These are phyloP conservation scores for Bergia puertoricense DNA, from an alignment of 92 coral and sea anemone genomes.

Conservation along the genomic window DNA sequence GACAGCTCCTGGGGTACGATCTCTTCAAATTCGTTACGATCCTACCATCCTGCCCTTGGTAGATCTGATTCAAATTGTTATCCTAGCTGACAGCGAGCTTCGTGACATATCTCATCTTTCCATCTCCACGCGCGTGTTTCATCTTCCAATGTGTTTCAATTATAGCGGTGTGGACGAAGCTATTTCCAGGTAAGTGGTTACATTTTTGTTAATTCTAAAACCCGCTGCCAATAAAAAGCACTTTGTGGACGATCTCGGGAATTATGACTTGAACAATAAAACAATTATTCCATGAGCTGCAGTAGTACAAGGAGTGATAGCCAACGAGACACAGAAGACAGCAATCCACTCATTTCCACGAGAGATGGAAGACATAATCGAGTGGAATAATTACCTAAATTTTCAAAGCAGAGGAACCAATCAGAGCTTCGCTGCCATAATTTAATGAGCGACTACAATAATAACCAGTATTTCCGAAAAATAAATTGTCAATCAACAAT, in stretches of 20 bases:
- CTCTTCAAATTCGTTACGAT: conserved; percentile 66
- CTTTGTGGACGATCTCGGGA: not conserved
- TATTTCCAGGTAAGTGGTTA: conserved; percentile 30
- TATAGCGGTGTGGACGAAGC: conserved; percentile 67
- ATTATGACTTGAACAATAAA: too few relatives aligned
- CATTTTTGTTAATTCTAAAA: too few relatives aligned
- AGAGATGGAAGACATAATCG: not conserved
- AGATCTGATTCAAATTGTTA: conserved; percentile 45
- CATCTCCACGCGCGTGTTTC: conserved; percentile 55
- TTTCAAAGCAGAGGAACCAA: too few relatives aligned
- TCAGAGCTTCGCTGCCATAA: too few relatives aligned
- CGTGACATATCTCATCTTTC: conserved; percentile 52
- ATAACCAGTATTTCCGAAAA: too few relatives aligned
- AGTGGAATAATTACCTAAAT: not conserved
- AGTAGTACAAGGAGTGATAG: not conserved
- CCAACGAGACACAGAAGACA: not conserved
- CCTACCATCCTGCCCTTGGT: conserved; percentile 51
- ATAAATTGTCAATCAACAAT: not conserved
- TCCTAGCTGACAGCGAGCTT: conserved; percentile 43
- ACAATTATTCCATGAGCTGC: not conserved
- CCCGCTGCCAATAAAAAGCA: too few relatives aligned
- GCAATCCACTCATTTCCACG: not conserved
- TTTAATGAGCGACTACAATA: too few relatives aligned
- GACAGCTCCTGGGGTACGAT: conserved; percentile 74
- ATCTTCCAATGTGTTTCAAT: conserved; percentile 69